A percentile compares a stretch with the other conserved stretches of the same genome.
Conservation (phyloP, 23 tunicate species). For the Ascidia mentula region DNA sequence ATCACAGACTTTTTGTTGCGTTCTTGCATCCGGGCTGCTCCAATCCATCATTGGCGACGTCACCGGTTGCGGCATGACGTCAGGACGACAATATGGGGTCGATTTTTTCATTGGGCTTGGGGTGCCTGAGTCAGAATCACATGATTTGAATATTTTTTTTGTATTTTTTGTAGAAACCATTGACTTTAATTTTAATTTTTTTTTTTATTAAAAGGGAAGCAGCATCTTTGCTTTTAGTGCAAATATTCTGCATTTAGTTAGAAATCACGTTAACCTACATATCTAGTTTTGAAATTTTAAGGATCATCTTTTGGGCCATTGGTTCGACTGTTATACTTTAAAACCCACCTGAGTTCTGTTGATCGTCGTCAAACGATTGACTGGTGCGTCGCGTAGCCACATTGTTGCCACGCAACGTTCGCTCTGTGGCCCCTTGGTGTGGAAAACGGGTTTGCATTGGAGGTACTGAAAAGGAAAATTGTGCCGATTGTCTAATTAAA, state of each 20-base stretch:
- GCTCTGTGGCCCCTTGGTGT: neutral
- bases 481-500: no score
- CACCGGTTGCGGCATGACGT: neutral
- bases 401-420: constrained; percentile 52
- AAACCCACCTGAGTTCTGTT: neutral
- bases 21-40: constrained; percentile 24
- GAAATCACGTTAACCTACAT: no score
- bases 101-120: constrained; percentile 28
- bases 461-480: neutral
- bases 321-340: neutral
- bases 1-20: constrained; percentile 38
- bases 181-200: no score
- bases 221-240: no score
- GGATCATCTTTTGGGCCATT: neutral
- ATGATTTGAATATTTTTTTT: no score
- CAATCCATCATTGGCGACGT: neutral
- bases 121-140: neutral
- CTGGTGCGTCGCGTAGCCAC: constrained; percentile 64
- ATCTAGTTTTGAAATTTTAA: no score
- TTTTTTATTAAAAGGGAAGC: no score
- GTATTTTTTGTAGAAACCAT: no score
- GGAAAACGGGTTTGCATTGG: neutral
- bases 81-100: constrained; percentile 13
- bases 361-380: constrained; percentile 38
- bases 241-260: no score